These are phyloP conservation scores for Esperia sulphurella DNA, from an alignment of 2,888 invertebrate genomes.

Conservation along the genomic window DNA sequence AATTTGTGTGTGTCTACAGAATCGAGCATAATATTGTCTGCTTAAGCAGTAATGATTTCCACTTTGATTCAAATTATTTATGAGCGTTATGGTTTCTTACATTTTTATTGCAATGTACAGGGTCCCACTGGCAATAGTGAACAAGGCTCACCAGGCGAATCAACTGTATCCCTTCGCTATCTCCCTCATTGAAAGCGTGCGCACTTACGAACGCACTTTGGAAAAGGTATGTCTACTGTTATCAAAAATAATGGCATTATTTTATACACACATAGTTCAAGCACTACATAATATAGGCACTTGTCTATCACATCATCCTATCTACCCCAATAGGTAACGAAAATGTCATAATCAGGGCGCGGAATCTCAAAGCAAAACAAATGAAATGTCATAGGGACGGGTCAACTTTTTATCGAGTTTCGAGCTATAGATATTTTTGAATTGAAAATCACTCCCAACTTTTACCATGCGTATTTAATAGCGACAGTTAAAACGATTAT, in stretches of 20 bases:
- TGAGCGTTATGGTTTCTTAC: background rate
- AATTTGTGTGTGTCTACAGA: too few species aligned
- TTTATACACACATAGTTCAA: constrained; percentile 34
- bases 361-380: too few species aligned
- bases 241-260: constrained; percentile 13
- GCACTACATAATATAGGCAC: constrained; percentile 23
- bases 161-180: constrained; percentile 99
- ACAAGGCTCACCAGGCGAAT: constrained; percentile 99
- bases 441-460: too few species aligned
- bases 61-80: background rate
- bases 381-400: too few species aligned
- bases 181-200: constrained; percentile 97
- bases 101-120: constrained; percentile 62
- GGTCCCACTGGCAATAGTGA: constrained; percentile 98
- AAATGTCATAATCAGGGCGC: too few species aligned
- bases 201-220: constrained; percentile 97
- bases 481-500: too few species aligned
- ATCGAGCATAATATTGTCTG: too few species aligned
- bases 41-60: too few species aligned
- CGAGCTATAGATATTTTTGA: too few species aligned
- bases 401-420: too few species aligned
- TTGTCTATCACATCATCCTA: background rate
- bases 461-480: too few species aligned
- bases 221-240: constrained; percentile 87
- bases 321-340: too few species aligned